Conservation (phyloP, 2,888 invertebrate species). For the Ormyrus nitidulus region DNA sequence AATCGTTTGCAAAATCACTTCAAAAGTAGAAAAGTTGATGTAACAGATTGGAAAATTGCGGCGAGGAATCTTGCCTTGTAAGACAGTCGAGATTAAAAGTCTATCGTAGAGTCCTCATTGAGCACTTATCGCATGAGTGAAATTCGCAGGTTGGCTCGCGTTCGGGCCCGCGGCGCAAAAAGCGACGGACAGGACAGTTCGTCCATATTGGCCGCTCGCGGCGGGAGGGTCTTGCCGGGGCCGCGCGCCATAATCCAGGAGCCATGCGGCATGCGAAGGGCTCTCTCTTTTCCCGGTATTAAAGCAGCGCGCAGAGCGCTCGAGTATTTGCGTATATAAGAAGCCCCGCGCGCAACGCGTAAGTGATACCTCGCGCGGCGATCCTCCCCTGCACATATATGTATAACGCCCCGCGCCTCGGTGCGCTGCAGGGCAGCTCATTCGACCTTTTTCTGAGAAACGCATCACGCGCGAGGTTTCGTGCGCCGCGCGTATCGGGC, state of each 20-base stretch:
- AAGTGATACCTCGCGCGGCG: constrained; percentile 10
- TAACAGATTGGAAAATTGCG: too few species aligned
- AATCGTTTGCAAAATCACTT: too few species aligned
- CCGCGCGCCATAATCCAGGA: constrained; percentile 60
- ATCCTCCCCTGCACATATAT: too few species aligned
- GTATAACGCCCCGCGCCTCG: too few species aligned
- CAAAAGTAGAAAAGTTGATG: too few species aligned
- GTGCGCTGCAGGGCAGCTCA: too few species aligned
- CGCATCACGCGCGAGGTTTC: constrained; percentile 30
- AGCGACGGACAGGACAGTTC: neutral
- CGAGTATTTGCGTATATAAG: constrained; percentile 1
- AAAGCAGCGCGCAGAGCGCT: neutral
- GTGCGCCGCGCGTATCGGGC: neutral
- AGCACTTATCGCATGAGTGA: constrained; percentile 5
- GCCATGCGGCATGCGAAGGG: constrained; percentile 57
- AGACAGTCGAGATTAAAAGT: too few species aligned
- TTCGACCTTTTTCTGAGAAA: constrained; percentile 36
- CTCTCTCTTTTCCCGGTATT: constrained; percentile 8
- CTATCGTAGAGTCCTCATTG: neutral
- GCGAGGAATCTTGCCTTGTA: too few species aligned
- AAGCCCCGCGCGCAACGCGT: constrained; percentile 11
- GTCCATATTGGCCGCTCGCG: too few species aligned
- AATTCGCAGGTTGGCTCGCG: neutral
- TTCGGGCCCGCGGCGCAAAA: neutral
- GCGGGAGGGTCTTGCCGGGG: too few species aligned